These are phyloP conservation scores for Cottoperca gobio DNA, from an alignment of 2,797 vertebrate genomes.

Conservation along the genomic window DNA sequence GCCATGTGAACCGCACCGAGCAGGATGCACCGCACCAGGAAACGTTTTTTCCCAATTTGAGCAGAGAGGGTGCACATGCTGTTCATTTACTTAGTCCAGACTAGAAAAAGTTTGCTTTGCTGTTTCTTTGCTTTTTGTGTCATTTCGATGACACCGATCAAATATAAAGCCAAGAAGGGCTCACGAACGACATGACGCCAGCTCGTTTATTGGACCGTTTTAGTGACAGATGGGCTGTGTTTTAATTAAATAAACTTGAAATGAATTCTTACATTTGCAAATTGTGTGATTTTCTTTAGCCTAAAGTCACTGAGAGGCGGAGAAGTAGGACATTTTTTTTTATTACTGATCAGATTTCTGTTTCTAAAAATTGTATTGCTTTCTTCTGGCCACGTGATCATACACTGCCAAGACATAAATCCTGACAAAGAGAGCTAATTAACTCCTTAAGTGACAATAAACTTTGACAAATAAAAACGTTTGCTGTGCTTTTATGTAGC, in stretches of 20 bases:
- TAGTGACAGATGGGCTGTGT: conserved; percentile 57
- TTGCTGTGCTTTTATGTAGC: conserved; percentile 21
- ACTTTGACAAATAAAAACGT: conserved; percentile 25
- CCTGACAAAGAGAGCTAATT: conserved; percentile 39
- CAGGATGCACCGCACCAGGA: conserved; percentile 35
- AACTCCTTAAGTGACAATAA: conserved; percentile 35
- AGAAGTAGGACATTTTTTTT: conserved; percentile 14
- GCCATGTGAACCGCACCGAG: conserved; percentile 77
- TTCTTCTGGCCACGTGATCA: conserved; percentile 40
- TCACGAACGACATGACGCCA: conserved; percentile 9
- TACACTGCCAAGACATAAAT: conserved; percentile 48
- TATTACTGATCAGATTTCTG: conserved; percentile 34
- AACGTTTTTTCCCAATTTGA: conserved; percentile 15
- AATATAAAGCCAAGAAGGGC: conserved; percentile 1
- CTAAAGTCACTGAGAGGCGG: conserved; percentile 6
- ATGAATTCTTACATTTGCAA: conserved; percentile 41
- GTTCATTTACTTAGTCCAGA: conserved; percentile 40
- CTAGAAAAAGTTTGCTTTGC: conserved; percentile 15
- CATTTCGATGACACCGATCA: conserved; percentile 18
- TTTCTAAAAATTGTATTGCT: conserved; percentile 26
- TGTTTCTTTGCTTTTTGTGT: conserved; percentile 8
- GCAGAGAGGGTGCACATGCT: conserved; percentile 49
- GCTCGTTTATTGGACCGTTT: conserved; percentile 38
- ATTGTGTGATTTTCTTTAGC: conserved; percentile 41
- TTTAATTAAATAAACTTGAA: conserved; percentile 45